Conservation (phyloP, 2,113 vertebrate genomes). For the Poeciliopsis retropinna region DNA sequence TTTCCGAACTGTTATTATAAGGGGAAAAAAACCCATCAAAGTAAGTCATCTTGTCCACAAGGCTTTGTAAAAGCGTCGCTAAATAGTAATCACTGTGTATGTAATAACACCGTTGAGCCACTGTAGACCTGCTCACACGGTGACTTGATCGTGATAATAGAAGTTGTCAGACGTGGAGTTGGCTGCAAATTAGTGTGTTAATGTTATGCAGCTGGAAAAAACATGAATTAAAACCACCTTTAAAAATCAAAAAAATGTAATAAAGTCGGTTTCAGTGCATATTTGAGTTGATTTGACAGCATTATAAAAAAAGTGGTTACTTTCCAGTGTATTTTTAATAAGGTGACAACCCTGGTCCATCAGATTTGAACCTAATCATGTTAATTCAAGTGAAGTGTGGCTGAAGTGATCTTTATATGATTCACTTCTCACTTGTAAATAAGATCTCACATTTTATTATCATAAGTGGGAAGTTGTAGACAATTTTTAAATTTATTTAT, state of each 20-base stretch:
- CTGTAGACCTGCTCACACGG: slow-evolving; percentile 27
- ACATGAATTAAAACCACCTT: not conserved
- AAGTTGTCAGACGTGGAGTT: slow-evolving; percentile 25
- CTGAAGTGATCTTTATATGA: no score
- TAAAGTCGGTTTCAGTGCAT: not conserved
- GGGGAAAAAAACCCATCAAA: not conserved
- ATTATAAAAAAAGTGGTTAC: not conserved
- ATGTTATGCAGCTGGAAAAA: slow-evolving; percentile 1
- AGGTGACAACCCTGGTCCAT: not conserved
- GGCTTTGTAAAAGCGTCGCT: slow-evolving; percentile 41
- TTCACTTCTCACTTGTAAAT: not conserved
- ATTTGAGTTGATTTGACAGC: not conserved
- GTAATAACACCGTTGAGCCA: slow-evolving; percentile 51
- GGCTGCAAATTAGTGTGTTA: slow-evolving; percentile 14
- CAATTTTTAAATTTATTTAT: not conserved
- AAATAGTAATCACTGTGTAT: slow-evolving; percentile 54
- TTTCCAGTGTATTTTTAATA: not conserved
- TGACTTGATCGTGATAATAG: not conserved
- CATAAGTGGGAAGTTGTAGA: not conserved
- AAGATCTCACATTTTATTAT: not conserved
- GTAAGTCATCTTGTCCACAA: slow-evolving; percentile 5
- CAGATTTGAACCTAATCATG: not conserved
- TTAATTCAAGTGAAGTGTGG: not conserved
- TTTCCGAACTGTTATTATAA: not conserved
- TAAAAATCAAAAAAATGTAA: not conserved